phyloP scores from a whole-genome alignment of 2,797 vertebrate genomes.

The Sebastes cheni region DNA sequence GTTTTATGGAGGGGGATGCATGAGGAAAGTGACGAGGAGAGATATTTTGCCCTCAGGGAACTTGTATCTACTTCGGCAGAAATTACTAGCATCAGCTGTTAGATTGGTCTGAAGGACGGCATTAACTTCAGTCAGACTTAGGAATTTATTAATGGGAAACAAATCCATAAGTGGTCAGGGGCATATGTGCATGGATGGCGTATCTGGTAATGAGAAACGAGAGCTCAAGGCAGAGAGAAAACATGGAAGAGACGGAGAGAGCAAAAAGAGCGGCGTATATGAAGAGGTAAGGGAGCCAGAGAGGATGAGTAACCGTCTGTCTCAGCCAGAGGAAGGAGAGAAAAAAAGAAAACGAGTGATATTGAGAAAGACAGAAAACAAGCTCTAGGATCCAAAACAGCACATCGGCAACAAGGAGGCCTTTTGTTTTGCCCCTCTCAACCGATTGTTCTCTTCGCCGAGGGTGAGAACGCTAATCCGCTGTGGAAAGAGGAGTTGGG shows the following conservation, averaged over 20 bases:
- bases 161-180: slow-evolving; percentile 64
- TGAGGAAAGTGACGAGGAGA: slow-evolving; percentile 15
- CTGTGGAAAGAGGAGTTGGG: slow-evolving; percentile 73
- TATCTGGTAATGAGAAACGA: slow-evolving; percentile 64
- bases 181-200: slow-evolving; percentile 44
- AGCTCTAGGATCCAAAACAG: slow-evolving; percentile 60
- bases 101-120: slow-evolving; percentile 42
- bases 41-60: slow-evolving; percentile 39
- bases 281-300: slow-evolving; percentile 27
- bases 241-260: slow-evolving; percentile 16
- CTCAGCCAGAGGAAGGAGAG: slow-evolving; percentile 23
- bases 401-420: slow-evolving; percentile 67
- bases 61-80: slow-evolving; percentile 43
- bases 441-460: slow-evolving; percentile 72
- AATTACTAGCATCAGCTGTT: slow-evolving; percentile 47
- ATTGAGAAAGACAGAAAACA: slow-evolving; percentile 46
- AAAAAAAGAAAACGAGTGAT: slow-evolving; percentile 10
- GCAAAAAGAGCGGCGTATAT: neutral
- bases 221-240: slow-evolving; percentile 39
- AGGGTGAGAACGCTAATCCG: slow-evolving; percentile 79
- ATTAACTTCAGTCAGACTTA: slow-evolving; percentile 49
- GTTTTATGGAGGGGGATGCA: slow-evolving; percentile 38
- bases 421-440: slow-evolving; percentile 75
- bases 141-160: slow-evolving; percentile 58
- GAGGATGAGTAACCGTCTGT: slow-evolving; percentile 42